These are phyloP conservation scores for Hymenochirus boettgeri DNA, from an alignment of 2,113 vertebrate species.

Conservation along the genomic window DNA sequence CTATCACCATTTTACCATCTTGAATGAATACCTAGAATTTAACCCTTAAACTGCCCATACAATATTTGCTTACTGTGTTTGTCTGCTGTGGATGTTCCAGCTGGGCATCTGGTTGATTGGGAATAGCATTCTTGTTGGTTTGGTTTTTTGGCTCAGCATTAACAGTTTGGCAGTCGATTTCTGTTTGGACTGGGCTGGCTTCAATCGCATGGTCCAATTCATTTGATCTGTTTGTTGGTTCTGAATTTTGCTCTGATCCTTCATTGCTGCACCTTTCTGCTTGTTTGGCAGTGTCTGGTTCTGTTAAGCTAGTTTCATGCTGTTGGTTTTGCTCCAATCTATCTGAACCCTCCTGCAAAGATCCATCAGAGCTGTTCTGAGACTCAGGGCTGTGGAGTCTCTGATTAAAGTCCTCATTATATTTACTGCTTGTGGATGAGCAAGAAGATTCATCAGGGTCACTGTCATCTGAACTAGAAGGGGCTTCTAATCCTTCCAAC, in stretches of 20 bases:
- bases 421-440: constrained; percentile 24
- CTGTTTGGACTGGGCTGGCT: background rate
- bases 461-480: constrained; percentile 57
- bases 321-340: background rate
- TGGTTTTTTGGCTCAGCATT: background rate
- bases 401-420: background rate
- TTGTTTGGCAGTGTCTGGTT: background rate
- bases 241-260: constrained; percentile 5
- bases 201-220: background rate
- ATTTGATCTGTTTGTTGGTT: constrained; percentile 2
- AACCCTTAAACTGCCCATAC: no score
- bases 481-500: constrained; percentile 59
- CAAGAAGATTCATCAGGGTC: constrained; percentile 46
- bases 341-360: accelerated
- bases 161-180: constrained; percentile 19
- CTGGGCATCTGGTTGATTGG: background rate
- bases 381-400: background rate
- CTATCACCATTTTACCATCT: no score
- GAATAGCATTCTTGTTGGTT: background rate
- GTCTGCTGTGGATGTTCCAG: background rate
- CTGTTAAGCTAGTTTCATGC: no score
- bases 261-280: background rate
- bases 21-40: no score
- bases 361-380: constrained; percentile 42
- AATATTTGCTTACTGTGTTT: background rate